Conservation (phyloP, 2,797 vertebrate genomes). For the Rhinichthys osculus region DNA sequence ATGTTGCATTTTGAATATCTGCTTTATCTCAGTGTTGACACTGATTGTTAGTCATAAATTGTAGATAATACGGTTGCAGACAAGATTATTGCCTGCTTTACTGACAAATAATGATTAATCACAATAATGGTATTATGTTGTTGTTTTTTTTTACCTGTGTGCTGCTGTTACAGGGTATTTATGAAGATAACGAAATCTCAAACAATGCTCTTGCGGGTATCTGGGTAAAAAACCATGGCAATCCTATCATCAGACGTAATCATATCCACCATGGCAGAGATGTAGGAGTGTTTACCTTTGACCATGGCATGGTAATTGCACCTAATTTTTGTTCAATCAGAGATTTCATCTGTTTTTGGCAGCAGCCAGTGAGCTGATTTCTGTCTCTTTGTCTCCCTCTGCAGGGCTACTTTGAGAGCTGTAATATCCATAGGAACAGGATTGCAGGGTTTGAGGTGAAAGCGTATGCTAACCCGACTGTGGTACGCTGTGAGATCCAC, state of each 20-base stretch:
- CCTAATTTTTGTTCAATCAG: slow-evolving; percentile 13
- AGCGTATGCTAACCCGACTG: slow-evolving; percentile 98
- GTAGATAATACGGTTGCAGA: background rate
- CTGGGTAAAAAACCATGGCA: slow-evolving; percentile 99
- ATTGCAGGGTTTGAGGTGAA: slow-evolving; percentile 99
- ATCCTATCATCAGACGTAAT: slow-evolving; percentile 99
- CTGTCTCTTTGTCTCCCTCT: slow-evolving; percentile 55
- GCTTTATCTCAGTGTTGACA: background rate
- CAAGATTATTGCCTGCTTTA: background rate
- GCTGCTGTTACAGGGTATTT: slow-evolving; percentile 85
- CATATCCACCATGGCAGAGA: slow-evolving; percentile 99
- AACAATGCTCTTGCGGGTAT: slow-evolving; percentile 99
- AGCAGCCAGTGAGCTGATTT: background rate
- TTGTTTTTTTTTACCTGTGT: background rate
- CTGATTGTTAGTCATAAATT: background rate
- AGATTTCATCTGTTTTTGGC: background rate
- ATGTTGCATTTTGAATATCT: background rate
- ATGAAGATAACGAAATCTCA: slow-evolving; percentile 99
- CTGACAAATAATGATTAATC: background rate
- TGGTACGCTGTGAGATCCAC: slow-evolving; percentile 98
- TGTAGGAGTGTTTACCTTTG: slow-evolving; percentile 98
- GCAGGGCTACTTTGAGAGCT: slow-evolving; percentile 99
- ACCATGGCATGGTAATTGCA: slow-evolving; percentile 96
- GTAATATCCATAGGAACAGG: slow-evolving; percentile 98
- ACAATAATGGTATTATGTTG: background rate